These are phyloP conservation scores for Harpalus rufipes DNA, from an alignment of 2,888 invertebrate species.

Conservation along the genomic window DNA sequence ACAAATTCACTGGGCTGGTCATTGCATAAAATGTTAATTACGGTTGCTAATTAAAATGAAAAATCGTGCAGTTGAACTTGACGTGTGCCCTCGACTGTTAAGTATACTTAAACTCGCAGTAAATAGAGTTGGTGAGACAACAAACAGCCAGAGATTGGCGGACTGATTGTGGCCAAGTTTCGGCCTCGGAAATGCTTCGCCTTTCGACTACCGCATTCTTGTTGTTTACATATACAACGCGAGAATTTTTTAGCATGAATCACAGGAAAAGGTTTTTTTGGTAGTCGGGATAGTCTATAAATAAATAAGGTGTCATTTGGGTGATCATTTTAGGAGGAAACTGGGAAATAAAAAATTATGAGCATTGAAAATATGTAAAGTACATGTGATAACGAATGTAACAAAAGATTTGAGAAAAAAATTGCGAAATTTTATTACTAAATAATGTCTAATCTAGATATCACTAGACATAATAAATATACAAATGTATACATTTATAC, in stretches of 20 bases:
- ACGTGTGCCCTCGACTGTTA: conserved; percentile 23
- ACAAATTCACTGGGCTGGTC: conserved; percentile 1
- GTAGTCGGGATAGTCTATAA: not conserved
- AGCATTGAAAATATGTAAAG: no score
- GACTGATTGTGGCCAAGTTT: not conserved
- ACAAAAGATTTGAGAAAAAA: no score
- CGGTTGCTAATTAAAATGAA: conserved; percentile 18
- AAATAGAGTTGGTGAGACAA: not conserved
- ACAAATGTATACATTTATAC: no score
- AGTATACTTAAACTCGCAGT: no score
- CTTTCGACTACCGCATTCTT: conserved; percentile 56
- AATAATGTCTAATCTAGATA: no score
- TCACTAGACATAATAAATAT: no score
- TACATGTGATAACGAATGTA: no score
- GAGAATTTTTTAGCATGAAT: conserved; percentile 41
- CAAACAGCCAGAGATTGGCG: not conserved
- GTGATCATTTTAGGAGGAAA: no score
- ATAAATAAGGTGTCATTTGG: not conserved
- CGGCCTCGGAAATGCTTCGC: conserved; percentile 49
- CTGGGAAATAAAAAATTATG: no score
- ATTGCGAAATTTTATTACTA: no score
- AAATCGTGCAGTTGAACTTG: conserved; percentile 9
- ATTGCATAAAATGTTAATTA: conserved; percentile 24
- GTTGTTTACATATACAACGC: conserved; percentile 19
- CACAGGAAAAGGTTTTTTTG: not conserved